Base-by-base conservation (phyloP, 2,888 invertebrate species). In the Lacanobia oleracea region DNA sequence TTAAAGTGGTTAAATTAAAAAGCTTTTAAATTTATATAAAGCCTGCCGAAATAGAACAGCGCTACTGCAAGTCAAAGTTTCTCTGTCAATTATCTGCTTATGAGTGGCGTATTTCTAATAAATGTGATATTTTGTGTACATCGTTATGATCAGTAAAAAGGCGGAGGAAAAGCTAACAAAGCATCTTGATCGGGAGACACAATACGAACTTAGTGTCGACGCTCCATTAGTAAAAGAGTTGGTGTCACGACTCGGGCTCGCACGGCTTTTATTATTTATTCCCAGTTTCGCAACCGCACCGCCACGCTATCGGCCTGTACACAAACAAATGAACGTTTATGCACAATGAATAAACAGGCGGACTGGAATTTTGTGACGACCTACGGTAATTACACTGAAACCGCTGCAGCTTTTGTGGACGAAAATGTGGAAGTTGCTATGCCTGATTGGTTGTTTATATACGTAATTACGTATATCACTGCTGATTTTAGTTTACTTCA, bases 141-240 rank as follows among this genome's bases (percentile, higher is more conserved):
- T 86, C 84, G 86, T 86, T 90, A 89, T 90, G 89, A 91, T 90
- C 91, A 90, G 90, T 91, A 91, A 93, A 93, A 92, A 92, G 91
- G 86, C 87, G 87, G 88, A 87, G 91, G 88, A 86, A 83, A 88
- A 89, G 86, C 89, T 92, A 92, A 93, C 91, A 93, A 92, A 91
- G 88, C 88, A 95, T 95, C 95, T 95, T 94, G 95, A 95, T 95
- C 94, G 91, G 86, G 89, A 86, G 88, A 88, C 88, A 92, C 93
- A 92, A 90, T 93, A 91, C 94, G 89, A 90, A 92, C 91, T 90
- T 90, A 91, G 91, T 90, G 88, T 88, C 91, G 90, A 86, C 84
- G 89, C 90, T 94, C 94, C 95, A 95, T 95, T 95, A 95, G 94
- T 90, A 93, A 93, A 91, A 93, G 93, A 93, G 93, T 92, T 92